Evolutionary conservation across 2,888 invertebrate species (phyloP).

Genomic region (Pollenia labialis): DNA sequence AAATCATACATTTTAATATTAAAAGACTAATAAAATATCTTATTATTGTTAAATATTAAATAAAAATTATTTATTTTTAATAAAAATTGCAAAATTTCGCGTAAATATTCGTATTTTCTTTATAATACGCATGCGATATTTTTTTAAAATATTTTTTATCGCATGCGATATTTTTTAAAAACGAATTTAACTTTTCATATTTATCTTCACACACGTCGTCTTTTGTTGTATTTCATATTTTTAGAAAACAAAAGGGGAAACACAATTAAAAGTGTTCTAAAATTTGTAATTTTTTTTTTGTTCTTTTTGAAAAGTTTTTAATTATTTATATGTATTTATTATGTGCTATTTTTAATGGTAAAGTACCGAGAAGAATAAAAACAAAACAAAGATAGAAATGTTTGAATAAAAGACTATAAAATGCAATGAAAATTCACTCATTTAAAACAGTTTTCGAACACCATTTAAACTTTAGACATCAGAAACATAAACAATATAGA

Average conservation of each 20-base stretch:
- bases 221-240: slow-evolving; percentile 22
- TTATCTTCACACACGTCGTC: too few species aligned
- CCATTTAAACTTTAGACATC: slow-evolving; percentile 39
- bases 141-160: too few species aligned
- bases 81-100: too few species aligned
- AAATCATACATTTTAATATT: too few species aligned
- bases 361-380: slow-evolving; percentile 30
- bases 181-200: too few species aligned
- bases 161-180: too few species aligned
- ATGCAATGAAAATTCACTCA: neutral
- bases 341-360: neutral
- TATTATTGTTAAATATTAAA: too few species aligned
- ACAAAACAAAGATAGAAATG: neutral
- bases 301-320: too few species aligned
- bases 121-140: too few species aligned
- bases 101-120: too few species aligned
- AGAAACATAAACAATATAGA: slow-evolving; percentile 13
- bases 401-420: slow-evolving; percentile 42
- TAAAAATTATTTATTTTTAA: too few species aligned
- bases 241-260: slow-evolving; percentile 15
- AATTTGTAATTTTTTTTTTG: slow-evolving; percentile 39
- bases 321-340: neutral
- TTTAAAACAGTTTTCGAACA: slow-evolving; percentile 21
- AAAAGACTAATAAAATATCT: too few species aligned
- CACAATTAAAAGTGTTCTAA: neutral